These are phyloP conservation scores for Spea hammondii DNA, from an alignment of 2,797 vertebrate species.

Conservation along the genomic window DNA sequence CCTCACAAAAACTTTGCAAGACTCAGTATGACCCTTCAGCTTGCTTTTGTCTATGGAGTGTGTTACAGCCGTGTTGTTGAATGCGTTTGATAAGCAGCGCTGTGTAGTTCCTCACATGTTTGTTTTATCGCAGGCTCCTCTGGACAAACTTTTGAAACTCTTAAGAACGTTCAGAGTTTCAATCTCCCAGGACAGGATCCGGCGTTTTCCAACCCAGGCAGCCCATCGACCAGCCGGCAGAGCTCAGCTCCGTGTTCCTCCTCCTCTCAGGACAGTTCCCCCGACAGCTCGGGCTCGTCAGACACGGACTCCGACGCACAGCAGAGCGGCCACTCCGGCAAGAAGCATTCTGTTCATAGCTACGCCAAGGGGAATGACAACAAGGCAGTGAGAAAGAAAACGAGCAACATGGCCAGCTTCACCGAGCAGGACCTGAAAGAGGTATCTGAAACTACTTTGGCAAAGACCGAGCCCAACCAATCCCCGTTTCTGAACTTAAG, in stretches of 20 bases:
- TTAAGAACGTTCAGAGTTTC: constrained; percentile 65
- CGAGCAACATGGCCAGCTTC: constrained; percentile 56
- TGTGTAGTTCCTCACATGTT: too few species aligned
- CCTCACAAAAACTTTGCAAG: too few species aligned
- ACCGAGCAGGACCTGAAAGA: constrained; percentile 68
- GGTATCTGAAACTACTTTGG: constrained; percentile 56
- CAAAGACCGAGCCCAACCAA: too few species aligned
- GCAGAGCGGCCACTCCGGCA: constrained; percentile 73
- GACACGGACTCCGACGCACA: constrained; percentile 82
- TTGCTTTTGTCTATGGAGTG: neutral
- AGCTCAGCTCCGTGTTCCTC: constrained; percentile 23
- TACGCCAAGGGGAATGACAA: constrained; percentile 75
- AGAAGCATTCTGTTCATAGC: constrained; percentile 83
- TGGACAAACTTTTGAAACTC: constrained; percentile 68
- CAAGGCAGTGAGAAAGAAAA: constrained; percentile 58
- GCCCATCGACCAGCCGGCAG: constrained; percentile 20
- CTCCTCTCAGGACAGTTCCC: constrained; percentile 49
- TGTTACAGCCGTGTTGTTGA: neutral
- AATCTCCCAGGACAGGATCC: constrained; percentile 6
- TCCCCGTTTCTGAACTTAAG: neutral
- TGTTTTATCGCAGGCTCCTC: constrained; percentile 55
- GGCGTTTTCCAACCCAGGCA: constrained; percentile 18
- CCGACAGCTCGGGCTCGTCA: constrained; percentile 63
- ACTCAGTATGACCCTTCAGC: too few species aligned
- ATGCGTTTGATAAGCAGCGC: neutral